Conservation (phyloP, 2,797 vertebrate genomes). For the Enteromius viviparus region DNA sequence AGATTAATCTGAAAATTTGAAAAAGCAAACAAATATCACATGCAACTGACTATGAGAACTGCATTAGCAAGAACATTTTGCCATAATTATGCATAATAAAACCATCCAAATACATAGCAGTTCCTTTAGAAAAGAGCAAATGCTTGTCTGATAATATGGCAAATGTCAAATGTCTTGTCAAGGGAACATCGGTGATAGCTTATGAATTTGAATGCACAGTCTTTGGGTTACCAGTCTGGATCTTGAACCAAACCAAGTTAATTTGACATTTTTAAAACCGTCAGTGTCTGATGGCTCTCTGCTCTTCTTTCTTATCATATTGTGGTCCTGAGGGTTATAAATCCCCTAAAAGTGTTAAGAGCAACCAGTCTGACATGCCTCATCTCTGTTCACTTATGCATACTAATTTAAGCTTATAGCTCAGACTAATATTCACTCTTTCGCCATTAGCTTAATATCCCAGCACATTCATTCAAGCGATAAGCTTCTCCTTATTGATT, state of each 20-base stretch:
- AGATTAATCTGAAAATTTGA: neutral
- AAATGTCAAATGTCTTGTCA: neutral
- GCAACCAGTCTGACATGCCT: slow-evolving; percentile 12
- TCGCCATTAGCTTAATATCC: slow-evolving; percentile 11
- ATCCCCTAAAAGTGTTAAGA: neutral
- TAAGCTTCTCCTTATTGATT: slow-evolving; percentile 10
- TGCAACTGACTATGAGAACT: neutral
- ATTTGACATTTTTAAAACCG: neutral
- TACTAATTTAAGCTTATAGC: slow-evolving; percentile 27
- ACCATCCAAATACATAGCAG: slow-evolving; percentile 2
- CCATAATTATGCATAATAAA: slow-evolving; percentile 2
- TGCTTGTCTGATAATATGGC: neutral
- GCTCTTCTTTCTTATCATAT: neutral
- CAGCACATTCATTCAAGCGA: slow-evolving; percentile 5
- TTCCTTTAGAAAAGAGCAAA: slow-evolving; percentile 1
- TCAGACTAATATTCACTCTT: slow-evolving; percentile 7
- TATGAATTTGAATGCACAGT: neutral
- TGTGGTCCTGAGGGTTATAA: neutral
- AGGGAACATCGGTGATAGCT: neutral
- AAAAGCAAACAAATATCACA: neutral
- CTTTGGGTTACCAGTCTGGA: neutral
- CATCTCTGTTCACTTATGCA: slow-evolving; percentile 23
- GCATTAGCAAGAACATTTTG: neutral
- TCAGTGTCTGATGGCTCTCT: slow-evolving; percentile 14
- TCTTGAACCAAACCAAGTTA: neutral